These are phyloP conservation scores for Campoplex nolae DNA, from an alignment of 2,888 invertebrate genomes.

Conservation along the genomic window DNA sequence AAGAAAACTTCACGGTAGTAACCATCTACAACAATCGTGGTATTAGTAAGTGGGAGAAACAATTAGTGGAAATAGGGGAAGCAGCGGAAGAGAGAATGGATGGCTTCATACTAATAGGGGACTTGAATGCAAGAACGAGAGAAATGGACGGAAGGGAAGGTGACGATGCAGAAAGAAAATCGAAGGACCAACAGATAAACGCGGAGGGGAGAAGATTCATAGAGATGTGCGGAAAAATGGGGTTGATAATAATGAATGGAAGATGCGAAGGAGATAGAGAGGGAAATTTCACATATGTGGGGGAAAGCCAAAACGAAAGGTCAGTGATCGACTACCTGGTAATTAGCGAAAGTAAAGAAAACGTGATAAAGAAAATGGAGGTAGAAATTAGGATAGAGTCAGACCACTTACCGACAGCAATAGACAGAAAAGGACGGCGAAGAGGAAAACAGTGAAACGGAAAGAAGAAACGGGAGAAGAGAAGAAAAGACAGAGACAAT, in stretches of 20 bases:
- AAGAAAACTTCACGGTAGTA: background rate
- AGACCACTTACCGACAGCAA: conserved; percentile 4
- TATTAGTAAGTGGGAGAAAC: background rate
- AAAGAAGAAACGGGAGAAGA: background rate
- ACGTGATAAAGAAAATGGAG: conserved; percentile 5
- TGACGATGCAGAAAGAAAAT: background rate
- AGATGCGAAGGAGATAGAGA: conserved; percentile 34
- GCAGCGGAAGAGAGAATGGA: background rate
- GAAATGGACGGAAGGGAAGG: background rate
- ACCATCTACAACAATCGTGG: conserved; percentile 18
- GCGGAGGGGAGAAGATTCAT: conserved; percentile 21
- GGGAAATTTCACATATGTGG: conserved; percentile 20
- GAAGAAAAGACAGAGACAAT: background rate
- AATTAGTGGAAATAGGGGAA: background rate
- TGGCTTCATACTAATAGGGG: conserved; percentile 30
- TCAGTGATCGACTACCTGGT: conserved; percentile 42
- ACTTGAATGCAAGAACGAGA: conserved; percentile 59
- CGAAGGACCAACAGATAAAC: conserved; percentile 47
- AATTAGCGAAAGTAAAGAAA: conserved; percentile 4
- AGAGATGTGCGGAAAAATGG: conserved; percentile 9
- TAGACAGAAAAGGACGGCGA: background rate
- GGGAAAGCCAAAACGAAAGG: conserved; percentile 20
- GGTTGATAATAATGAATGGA: conserved; percentile 32
- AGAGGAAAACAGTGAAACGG: background rate
- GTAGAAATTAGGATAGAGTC: conserved; percentile 27